phyloP scores from a whole-genome alignment of 2,888 invertebrate genomes.

The Drosophila nigricruria region DNA sequence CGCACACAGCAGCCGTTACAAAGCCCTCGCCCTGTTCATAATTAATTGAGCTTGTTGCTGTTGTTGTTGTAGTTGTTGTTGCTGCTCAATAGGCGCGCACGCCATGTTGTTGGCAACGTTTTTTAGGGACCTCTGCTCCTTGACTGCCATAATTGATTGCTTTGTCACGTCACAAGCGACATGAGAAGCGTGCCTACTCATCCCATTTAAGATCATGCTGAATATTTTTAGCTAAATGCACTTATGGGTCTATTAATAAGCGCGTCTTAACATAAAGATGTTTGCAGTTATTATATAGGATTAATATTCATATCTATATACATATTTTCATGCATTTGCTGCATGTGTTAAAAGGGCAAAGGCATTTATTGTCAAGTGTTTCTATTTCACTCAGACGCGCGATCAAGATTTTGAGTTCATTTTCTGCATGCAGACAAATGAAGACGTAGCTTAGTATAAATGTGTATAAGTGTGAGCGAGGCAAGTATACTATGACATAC shows the following conservation, averaged over 20 bases:
- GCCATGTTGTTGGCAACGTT: constrained; percentile 57
- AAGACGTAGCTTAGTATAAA: too few species aligned
- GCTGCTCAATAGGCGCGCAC: constrained; percentile 56
- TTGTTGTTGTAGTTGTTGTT: constrained; percentile 8
- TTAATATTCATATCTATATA: neutral
- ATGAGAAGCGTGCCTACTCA: constrained; percentile 31
- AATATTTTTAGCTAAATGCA: constrained; percentile 57
- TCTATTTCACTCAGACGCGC: neutral
- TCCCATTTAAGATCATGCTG: constrained; percentile 10
- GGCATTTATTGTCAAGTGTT: neutral
- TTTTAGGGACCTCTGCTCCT: constrained; percentile 38
- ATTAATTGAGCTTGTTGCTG: constrained; percentile 72
- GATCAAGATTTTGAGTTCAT: neutral
- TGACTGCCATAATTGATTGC: constrained; percentile 76
- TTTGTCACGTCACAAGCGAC: constrained; percentile 67
- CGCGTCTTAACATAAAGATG: neutral
- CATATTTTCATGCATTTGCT: neutral
- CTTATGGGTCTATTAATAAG: constrained; percentile 9
- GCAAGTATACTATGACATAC: neutral
- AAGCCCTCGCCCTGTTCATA: constrained; percentile 62
- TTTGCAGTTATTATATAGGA: neutral
- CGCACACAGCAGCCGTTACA: constrained; percentile 25
- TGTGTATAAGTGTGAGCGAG: neutral
- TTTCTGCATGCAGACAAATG: neutral
- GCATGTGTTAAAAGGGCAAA: neutral